These are phyloP conservation scores for Melanostigma gelatinosum DNA, from an alignment of 2,113 vertebrate species.

Conservation along the genomic window DNA sequence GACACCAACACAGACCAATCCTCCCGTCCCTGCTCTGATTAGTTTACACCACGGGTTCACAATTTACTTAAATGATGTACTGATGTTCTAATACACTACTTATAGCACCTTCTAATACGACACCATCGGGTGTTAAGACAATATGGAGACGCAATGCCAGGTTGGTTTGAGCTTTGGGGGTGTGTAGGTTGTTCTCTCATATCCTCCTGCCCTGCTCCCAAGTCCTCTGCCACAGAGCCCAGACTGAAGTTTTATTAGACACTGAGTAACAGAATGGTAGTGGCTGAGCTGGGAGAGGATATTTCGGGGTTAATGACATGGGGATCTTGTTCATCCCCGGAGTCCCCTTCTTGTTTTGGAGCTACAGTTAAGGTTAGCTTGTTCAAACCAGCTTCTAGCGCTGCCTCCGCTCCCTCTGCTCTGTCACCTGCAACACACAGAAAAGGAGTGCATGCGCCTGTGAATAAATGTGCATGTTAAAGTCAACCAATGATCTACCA, in stretches of 20 bases:
- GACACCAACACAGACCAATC: neutral
- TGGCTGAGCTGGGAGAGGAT: slow-evolving; percentile 32
- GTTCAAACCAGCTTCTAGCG: slow-evolving; percentile 67
- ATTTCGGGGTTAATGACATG: slow-evolving; percentile 42
- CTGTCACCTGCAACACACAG: slow-evolving; percentile 74
- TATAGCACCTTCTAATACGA: slow-evolving; percentile 38
- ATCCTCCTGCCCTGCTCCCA: neutral
- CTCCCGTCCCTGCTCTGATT: neutral
- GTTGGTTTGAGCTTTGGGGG: neutral
- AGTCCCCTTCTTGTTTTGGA: slow-evolving; percentile 46
- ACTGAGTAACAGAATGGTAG: slow-evolving; percentile 57
- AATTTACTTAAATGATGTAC: slow-evolving; percentile 3
- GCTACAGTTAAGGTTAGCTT: slow-evolving; percentile 72
- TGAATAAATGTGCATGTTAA: neutral
- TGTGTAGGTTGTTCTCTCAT: slow-evolving; percentile 1
- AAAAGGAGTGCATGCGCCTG: neutral
- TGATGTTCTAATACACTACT: slow-evolving; percentile 18
- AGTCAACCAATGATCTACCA: neutral
- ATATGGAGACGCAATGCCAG: slow-evolving; percentile 19
- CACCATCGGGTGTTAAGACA: slow-evolving; percentile 27
- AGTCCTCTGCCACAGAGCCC: neutral
- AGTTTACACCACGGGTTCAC: slow-evolving; percentile 24
- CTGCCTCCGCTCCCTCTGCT: slow-evolving; percentile 81
- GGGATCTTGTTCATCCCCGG: slow-evolving; percentile 51
- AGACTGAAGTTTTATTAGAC: slow-evolving; percentile 40